These are phyloP conservation scores for Eulimnadia texana DNA, from an alignment of 1,140 invertebrate species.

Conservation along the genomic window DNA sequence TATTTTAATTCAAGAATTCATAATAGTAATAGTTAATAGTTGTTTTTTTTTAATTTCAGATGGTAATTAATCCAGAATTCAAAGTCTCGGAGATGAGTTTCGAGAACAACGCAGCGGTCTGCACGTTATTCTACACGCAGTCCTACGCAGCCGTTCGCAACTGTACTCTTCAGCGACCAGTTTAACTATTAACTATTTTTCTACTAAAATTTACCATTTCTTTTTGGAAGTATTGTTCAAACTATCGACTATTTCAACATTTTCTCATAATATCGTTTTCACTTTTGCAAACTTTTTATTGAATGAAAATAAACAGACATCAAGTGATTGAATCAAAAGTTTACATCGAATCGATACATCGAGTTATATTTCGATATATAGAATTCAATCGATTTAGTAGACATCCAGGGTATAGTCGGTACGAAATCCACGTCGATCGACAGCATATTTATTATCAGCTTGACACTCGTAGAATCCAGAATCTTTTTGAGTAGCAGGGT, in stretches of 20 bases:
- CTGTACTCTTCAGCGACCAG: slow-evolving; percentile 50
- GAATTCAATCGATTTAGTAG: too few species aligned
- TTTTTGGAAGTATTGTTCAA: background rate
- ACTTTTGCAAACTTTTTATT: too few species aligned
- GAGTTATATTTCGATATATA: too few species aligned
- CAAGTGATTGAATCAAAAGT: too few species aligned
- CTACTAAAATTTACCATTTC: background rate
- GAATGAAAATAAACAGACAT: too few species aligned
- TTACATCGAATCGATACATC: too few species aligned
- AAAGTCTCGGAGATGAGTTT: slow-evolving; percentile 76
- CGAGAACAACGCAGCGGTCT: slow-evolving; percentile 81
- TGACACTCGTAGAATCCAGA: slow-evolving; percentile 40
- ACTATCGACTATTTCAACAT: too few species aligned
- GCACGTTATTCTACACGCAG: slow-evolving; percentile 61
- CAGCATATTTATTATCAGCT: slow-evolving; percentile 59
- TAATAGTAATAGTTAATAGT: too few species aligned
- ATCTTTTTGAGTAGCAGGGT: slow-evolving; percentile 38
- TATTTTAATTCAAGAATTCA: too few species aligned
- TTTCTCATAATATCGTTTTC: too few species aligned
- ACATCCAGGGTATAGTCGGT: slow-evolving; percentile 39
- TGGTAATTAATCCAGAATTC: slow-evolving; percentile 66
- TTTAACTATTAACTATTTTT: background rate
- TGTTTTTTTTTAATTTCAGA: slow-evolving; percentile 30
- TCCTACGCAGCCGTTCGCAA: slow-evolving; percentile 56
- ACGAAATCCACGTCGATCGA: slow-evolving; percentile 50